These are phyloP conservation scores for Tringa solitaria DNA, from an alignment of 2,113 vertebrate species.

Conservation along the genomic window DNA sequence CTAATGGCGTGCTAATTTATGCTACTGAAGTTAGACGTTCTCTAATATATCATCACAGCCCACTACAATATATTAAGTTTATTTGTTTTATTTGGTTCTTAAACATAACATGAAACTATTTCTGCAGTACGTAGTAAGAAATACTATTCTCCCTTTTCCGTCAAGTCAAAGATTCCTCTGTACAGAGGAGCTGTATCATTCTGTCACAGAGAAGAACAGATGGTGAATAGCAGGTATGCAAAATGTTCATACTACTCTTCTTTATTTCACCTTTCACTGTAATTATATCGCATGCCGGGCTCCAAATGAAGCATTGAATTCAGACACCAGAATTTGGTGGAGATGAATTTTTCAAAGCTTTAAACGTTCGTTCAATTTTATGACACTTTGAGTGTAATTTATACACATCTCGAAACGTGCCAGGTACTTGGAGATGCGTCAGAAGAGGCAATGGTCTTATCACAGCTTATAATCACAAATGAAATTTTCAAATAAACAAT, in stretches of 20 bases:
- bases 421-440: neutral
- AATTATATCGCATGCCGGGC: conserved; percentile 42
- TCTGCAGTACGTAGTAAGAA: neutral
- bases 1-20: neutral
- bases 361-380: conserved; percentile 15
- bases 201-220: conserved; percentile 50
- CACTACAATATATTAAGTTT: neutral
- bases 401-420: neutral
- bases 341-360: conserved; percentile 42
- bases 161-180: neutral
- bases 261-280: conserved; percentile 59
- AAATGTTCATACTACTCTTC: conserved; percentile 55
- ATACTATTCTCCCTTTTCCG: neutral
- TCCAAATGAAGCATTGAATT: conserved; percentile 40
- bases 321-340: conserved; percentile 14
- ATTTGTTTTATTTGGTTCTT: neutral
- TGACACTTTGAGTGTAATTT: conserved; percentile 10
- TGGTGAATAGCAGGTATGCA: conserved; percentile 64
- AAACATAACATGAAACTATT: neutral
- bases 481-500: neutral
- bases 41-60: neutral
- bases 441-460: neutral
- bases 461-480: neutral
- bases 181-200: neutral
- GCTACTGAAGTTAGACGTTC: neutral